Percentiles rank a stretch among this genome's conserved stretches.
phyloP scores from a whole-genome alignment of 2,113 vertebrate species.

The Aegotheles bennettii region DNA sequence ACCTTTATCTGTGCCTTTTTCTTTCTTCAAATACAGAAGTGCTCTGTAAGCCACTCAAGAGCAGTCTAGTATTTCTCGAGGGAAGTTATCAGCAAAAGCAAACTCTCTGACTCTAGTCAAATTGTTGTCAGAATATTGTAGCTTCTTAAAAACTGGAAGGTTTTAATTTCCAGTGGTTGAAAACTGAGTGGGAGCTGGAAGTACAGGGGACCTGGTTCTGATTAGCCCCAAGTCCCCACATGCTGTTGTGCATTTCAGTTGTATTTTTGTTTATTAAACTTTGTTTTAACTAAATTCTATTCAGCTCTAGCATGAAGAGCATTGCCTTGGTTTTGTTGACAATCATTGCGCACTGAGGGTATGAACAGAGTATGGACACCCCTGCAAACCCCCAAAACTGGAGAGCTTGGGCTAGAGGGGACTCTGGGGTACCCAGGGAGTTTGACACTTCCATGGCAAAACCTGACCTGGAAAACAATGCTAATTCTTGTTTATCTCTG shows the following conservation, averaged over 20 bases:
- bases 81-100: background rate
- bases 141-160: background rate
- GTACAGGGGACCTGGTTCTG: constrained; percentile 31
- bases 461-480: background rate
- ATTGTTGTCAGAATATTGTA: background rate
- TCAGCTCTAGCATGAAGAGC: background rate
- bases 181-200: constrained; percentile 38
- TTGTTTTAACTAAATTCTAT: background rate
- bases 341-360: accelerated
- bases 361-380: background rate
- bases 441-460: background rate
- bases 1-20: background rate
- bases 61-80: background rate
- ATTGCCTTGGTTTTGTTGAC: background rate
- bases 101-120: background rate
- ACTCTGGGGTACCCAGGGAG: background rate
- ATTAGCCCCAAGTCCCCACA: constrained; percentile 24
- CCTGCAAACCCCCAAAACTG: background rate
- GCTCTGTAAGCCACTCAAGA: background rate
- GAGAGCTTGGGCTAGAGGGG: background rate
- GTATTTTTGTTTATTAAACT: constrained; percentile 24
- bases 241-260: background rate
- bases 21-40: background rate
- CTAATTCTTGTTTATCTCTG: background rate
- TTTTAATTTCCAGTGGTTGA: constrained; percentile 36